Base-by-base conservation (phyloP, 1,140 invertebrate genomes). In the Ceratoteleas bidentatus region DNA sequence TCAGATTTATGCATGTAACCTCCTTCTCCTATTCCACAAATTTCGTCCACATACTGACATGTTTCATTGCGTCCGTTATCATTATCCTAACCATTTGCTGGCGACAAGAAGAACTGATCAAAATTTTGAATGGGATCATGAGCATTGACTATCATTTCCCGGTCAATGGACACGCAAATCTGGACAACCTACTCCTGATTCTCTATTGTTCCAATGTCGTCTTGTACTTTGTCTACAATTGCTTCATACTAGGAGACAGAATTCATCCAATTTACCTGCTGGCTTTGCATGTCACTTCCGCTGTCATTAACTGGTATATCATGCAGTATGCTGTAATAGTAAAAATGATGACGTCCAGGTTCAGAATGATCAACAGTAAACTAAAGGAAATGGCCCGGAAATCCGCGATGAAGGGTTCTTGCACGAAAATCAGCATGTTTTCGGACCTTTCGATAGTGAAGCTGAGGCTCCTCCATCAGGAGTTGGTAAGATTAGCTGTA, bases 401-500 rank as follows among this genome's bases (percentile, higher is more conserved):
- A 3, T 57, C 54, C 33, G 11, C 7, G 3, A 0, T 45, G 14
- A 43, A 58, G 2, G 40, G 16, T 43, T 11, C 15, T n/a, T 3
- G 10, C 14, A 11, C 16, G 2, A 62, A 50, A 10, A 11, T 10
- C 32, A 33, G 10, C 36, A 32, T 16, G 32, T 62, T 16, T 38
- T 40, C 61, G 6, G 15, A 64, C 14, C 38, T 40, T 8, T 40
- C 61, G 0, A 34, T 64, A 9, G 5, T 40, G 3, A 64, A n/a
- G 13, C 11, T 64, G n/a, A 15, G 61, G 32, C n/a, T 64, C 14
- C 11, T 64, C 3, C 49, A 64, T 13, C 10, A 64, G 40, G 49
- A 64, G 0, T 33, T 64, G 15, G 16, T 64, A 6, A 38, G 40
- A 52, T 11, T 64, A 0, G 33, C 47, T 3, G 8, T 40, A 24